Conservation (phyloP, 2,797 vertebrate species). For the Anguilla marmorata region DNA sequence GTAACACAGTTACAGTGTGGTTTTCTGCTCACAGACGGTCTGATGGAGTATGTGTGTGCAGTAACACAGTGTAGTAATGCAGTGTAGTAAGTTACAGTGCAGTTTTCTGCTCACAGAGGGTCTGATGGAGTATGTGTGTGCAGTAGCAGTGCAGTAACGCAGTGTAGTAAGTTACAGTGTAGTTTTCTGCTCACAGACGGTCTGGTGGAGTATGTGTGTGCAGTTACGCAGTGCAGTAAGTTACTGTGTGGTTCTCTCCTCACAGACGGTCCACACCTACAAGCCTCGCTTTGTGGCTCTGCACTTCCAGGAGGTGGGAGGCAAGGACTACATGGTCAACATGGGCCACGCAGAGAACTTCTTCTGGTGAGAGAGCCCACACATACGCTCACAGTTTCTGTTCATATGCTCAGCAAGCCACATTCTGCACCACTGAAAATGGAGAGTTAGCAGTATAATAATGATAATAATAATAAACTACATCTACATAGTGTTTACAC, state of each 20-base stretch:
- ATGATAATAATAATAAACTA: background rate
- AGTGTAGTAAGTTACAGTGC: too few species aligned
- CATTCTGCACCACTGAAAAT: background rate
- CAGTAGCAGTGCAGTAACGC: too few species aligned
- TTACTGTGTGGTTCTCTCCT: background rate
- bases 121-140: too few species aligned
- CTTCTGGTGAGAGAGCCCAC: constrained; percentile 64
- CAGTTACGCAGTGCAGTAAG: background rate
- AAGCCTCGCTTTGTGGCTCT: constrained; percentile 75
- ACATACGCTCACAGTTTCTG: background rate
- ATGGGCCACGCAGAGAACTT: constrained; percentile 74
- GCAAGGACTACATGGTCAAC: constrained; percentile 76
- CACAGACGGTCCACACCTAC: constrained; percentile 68
- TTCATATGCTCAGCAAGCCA: background rate
- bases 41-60: too few species aligned
- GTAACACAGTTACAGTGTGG: too few species aligned
- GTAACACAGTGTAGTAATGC: too few species aligned
- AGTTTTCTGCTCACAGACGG: too few species aligned
- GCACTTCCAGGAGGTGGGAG: constrained; percentile 83
- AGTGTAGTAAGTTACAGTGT: too few species aligned
- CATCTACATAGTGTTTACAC: background rate
- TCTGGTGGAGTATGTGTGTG: background rate
- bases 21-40: too few species aligned
- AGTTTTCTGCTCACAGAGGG: too few species aligned
- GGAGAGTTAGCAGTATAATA: background rate